Base-by-base conservation (phyloP, 1,140 invertebrate species). In the Heliothis subflexa region DNA sequence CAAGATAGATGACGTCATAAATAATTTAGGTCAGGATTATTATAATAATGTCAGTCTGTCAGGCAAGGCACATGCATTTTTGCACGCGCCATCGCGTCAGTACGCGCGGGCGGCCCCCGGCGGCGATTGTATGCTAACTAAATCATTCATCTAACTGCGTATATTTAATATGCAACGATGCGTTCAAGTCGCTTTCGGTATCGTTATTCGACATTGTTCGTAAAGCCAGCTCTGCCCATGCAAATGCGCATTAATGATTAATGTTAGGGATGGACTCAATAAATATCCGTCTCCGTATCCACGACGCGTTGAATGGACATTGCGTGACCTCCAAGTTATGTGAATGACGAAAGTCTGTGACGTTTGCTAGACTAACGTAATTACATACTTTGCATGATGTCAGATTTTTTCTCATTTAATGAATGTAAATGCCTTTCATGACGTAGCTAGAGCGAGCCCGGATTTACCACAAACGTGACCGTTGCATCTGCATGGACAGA, bases 91-190 rank as follows among this genome's bases (percentile, higher is more conserved):
- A 47, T 62, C 71, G 33, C 79, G 79, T 74, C 79, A 83, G 70
- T 79, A 76, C 78, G 52, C 11, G 47, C 13, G 59, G 50, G 52
- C 52, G 62, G 71, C 80, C 86, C 33, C 81, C 79, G 70, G 18
- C 62, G 74, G 33, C 87, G 73, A 91, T 89, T 89, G 89, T 91
- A 91, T 91, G 89, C 86, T 86, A 91, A 91, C 64, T 83, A 81
- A 59, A 68, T 81, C 59, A 75, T 75, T 75, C 57, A 75, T 75
- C 59, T 64, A 75, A 64, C 62, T 47, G 62, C 57, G 59, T 49
- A 33, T 25, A 49, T 64, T 75, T 62, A 75, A 50, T 64, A 75
- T 75, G 73, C 73, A 52, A 28, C 11, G 59, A 3, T 25, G 61
- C 25, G 3, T 28, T 13, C 40, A 16, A 52, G 68, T 71, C 52